These are phyloP conservation scores for Plebejus anna DNA, from an alignment of 2,888 invertebrate species.

Conservation along the genomic window DNA sequence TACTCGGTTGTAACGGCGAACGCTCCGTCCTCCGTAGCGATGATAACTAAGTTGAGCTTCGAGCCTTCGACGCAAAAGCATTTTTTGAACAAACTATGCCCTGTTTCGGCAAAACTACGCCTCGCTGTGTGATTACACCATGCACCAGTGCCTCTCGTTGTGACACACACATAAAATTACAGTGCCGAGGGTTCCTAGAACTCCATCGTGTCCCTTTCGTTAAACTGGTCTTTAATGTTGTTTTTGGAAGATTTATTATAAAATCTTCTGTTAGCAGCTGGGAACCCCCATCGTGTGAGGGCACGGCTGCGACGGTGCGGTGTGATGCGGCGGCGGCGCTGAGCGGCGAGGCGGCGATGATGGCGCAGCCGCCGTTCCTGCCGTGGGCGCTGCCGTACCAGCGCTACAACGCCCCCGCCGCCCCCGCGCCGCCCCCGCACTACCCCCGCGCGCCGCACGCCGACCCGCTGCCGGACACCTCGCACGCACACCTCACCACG, in stretches of 20 bases:
- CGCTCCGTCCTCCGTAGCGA: background rate
- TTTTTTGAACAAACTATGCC: too few species aligned
- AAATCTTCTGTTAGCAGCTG: background rate
- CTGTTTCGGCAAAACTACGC: too few species aligned
- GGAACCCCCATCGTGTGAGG: background rate
- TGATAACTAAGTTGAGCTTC: too few species aligned
- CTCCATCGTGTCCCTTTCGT: too few species aligned
- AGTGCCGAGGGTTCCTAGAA: too few species aligned
- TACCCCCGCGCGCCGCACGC: constrained; percentile 36
- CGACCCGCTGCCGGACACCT: constrained; percentile 33
- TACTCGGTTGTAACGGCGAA: background rate
- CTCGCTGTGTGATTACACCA: too few species aligned
- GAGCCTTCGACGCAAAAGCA: too few species aligned
- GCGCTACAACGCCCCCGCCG: constrained; percentile 39
- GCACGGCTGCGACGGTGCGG: background rate
- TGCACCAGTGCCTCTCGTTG: too few species aligned
- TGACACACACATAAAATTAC: too few species aligned
- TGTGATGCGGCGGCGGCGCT: constrained; percentile 27
- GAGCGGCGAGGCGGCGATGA: constrained; percentile 35
- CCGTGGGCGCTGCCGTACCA: constrained; percentile 63
- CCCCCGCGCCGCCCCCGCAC: constrained; percentile 38
- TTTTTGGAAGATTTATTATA: background rate
- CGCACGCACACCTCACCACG: constrained; percentile 39
- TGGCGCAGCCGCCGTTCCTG: constrained; percentile 58
- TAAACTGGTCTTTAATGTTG: too few species aligned